Conservation (phyloP, 2,113 vertebrate genomes). For the Labrus mixtus region DNA sequence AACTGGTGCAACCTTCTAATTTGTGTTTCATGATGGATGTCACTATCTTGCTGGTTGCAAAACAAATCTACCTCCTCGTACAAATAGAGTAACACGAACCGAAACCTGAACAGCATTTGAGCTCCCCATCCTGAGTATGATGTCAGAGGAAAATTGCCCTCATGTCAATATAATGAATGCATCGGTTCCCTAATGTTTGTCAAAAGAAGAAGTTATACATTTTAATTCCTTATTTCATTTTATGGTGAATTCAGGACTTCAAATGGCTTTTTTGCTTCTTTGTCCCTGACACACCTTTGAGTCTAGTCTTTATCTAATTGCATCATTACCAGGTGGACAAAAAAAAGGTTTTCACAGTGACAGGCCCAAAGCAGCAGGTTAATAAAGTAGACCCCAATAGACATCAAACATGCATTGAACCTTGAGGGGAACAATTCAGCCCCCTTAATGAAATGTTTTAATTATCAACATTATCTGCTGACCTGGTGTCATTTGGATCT, state of each 20-base stretch:
- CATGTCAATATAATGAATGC: no score
- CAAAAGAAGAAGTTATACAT: background rate
- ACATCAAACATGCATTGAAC: constrained; percentile 53
- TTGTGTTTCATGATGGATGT: no score
- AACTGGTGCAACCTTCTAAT: no score
- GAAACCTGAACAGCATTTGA: no score
- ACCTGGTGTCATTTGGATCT: constrained; percentile 58
- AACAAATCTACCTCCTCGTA: no score
- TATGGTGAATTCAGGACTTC: background rate
- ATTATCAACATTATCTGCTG: constrained; percentile 62
- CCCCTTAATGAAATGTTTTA: constrained; percentile 59
- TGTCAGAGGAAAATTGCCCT: no score
- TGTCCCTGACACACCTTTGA: constrained; percentile 3
- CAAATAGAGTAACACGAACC: no score
- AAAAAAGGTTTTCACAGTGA: constrained; percentile 34
- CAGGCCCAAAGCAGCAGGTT: constrained; percentile 52
- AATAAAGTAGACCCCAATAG: constrained; percentile 61
- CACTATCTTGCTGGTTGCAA: no score
- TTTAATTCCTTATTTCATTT: background rate
- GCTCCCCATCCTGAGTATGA: no score
- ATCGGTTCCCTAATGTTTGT: background rate
- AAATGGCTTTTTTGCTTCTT: constrained; percentile 6
- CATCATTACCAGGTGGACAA: constrained; percentile 31
- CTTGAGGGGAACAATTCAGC: constrained; percentile 46
- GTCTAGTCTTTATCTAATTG: constrained; percentile 45